Evolutionary conservation across 2,888 invertebrate species (phyloP).

Genomic region (Parapristionchus giblindavisi): DNA sequence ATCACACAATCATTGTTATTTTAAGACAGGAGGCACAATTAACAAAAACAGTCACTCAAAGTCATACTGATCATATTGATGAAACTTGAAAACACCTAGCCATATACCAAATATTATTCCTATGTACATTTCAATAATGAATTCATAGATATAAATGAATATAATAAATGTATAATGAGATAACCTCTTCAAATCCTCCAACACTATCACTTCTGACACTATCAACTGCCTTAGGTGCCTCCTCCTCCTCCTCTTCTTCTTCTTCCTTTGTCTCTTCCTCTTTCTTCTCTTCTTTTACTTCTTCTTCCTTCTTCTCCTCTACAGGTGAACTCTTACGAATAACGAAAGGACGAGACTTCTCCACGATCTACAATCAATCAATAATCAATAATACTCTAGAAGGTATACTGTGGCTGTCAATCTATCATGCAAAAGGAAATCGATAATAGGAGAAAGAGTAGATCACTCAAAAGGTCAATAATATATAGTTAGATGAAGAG

Average conservation of each 20-base stretch:
- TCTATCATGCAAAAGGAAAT: background rate
- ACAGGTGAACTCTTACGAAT: slow-evolving; percentile 14
- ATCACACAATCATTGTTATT: too few relatives aligned
- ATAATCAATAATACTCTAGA: background rate
- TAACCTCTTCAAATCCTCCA: slow-evolving; percentile 31
- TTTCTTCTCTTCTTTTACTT: slow-evolving; percentile 18
- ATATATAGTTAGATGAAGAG: background rate
- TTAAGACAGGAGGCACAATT: too few relatives aligned
- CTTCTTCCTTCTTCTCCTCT: slow-evolving; percentile 12
- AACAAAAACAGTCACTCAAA: too few relatives aligned
- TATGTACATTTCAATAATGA: background rate
- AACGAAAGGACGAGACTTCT: slow-evolving; percentile 23
- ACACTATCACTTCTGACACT: slow-evolving; percentile 27
- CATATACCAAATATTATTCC: background rate
- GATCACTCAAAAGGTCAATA: slow-evolving; percentile 16
- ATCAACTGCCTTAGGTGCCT: slow-evolving; percentile 19
- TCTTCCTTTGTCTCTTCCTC: slow-evolving; percentile 24
- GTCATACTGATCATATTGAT: too few relatives aligned
- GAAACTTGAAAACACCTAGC: background rate
- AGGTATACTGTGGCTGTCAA: background rate
- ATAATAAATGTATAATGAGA: too few relatives aligned
- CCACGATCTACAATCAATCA: slow-evolving; percentile 16
- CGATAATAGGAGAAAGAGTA: background rate
- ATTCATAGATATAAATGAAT: too few relatives aligned
- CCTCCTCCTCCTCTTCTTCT: slow-evolving; percentile 3